Evolutionary conservation across 2,113 vertebrate genomes (phyloP).

Genomic region (Scophthalmus maximus): DNA sequence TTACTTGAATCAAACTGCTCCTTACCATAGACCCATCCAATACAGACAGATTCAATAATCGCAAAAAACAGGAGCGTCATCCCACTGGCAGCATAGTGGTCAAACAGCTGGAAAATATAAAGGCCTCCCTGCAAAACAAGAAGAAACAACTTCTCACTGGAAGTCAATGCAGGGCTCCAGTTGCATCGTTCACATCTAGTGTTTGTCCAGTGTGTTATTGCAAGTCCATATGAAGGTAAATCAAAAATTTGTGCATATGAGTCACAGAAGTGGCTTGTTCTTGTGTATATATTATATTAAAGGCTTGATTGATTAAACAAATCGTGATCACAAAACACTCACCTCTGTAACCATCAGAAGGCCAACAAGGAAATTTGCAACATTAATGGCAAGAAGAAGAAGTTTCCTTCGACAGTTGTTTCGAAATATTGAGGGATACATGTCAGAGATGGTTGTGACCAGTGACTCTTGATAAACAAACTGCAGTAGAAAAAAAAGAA

Average conservation of each 20-base stretch:
- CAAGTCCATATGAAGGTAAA: not conserved
- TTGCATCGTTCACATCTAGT: not conserved
- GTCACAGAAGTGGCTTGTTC: not conserved
- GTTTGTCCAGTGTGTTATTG: not conserved
- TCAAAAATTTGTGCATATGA: not conserved
- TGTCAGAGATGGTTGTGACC: slow-evolving; percentile 81
- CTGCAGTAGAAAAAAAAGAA: slow-evolving; percentile 57
- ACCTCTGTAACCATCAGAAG: slow-evolving; percentile 84
- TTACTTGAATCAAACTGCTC: not conserved
- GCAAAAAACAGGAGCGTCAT: slow-evolving; percentile 89
- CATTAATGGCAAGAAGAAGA: slow-evolving; percentile 78
- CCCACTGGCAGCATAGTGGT: slow-evolving; percentile 94
- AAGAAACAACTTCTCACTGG: not conserved
- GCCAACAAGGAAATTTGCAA: slow-evolving; percentile 76
- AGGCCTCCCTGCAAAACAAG: slow-evolving; percentile 88
- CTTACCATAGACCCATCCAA: slow-evolving; percentile 96
- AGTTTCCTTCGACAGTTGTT: slow-evolving; percentile 73
- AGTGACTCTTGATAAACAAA: slow-evolving; percentile 82
- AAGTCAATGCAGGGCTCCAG: not conserved
- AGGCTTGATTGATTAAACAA: not conserved
- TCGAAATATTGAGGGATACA: slow-evolving; percentile 81
- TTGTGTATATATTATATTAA: no score
- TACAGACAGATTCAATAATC: slow-evolving; percentile 88
- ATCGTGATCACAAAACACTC: slow-evolving; percentile 27
- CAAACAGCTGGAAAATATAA: slow-evolving; percentile 96